Evolutionary conservation across 1,140 invertebrate genomes (phyloP).

Genomic region (Schmidtea mediterranea): DNA sequence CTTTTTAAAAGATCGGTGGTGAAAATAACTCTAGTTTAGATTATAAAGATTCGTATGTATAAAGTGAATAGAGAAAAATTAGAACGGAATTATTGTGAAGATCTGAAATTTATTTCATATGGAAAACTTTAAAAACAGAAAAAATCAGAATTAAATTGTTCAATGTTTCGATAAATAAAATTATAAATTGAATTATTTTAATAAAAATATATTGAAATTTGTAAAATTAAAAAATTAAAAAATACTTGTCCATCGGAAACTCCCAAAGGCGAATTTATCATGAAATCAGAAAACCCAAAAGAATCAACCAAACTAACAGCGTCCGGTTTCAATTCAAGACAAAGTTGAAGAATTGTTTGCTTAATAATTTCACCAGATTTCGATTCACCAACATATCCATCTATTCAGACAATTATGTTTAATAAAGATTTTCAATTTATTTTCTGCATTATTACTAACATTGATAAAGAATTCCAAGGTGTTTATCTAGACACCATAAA

Average conservation of each 20-base stretch:
- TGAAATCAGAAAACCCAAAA: constrained; percentile 53
- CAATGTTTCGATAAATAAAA: too few relatives aligned
- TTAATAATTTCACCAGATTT: neutral
- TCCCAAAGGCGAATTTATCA: constrained; percentile 23
- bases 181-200: too few relatives aligned
- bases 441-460: too few relatives aligned
- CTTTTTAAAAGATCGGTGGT: too few relatives aligned
- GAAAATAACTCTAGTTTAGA: too few relatives aligned
- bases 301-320: constrained; percentile 50
- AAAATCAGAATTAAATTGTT: too few relatives aligned
- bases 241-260: constrained; percentile 22
- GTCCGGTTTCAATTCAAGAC: constrained; percentile 36
- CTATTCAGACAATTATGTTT: neutral
- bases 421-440: too few relatives aligned
- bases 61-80: neutral
- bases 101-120: neutral
- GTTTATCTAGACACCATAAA: constrained; percentile 18
- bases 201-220: too few relatives aligned
- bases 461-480: constrained; percentile 18
- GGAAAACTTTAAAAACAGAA: too few relatives aligned
- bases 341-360: neutral
- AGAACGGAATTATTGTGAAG: neutral
- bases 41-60: too few relatives aligned
- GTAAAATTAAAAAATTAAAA: too few relatives aligned
- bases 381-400: neutral